Conservation (phyloP, 1,140 invertebrate genomes). For the Contarinia nasturtii region DNA sequence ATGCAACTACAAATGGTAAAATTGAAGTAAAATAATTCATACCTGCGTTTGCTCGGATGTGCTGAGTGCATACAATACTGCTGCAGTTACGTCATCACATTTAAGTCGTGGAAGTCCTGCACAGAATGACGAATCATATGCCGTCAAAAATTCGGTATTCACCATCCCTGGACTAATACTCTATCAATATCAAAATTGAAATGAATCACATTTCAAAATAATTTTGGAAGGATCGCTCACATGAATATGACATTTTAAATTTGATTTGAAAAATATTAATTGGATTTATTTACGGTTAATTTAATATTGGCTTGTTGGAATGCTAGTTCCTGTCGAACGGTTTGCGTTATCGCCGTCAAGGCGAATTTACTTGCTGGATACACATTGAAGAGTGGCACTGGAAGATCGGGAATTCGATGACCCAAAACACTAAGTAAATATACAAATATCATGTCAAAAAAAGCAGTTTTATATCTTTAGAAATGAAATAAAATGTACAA, state of each 20-base stretch:
- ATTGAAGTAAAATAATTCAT: no score
- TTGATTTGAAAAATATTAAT: background rate
- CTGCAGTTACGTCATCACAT: constrained; percentile 27
- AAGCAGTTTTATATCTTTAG: no score
- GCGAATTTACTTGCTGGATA: constrained; percentile 39
- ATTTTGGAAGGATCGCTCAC: no score
- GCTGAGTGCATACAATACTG: constrained; percentile 27
- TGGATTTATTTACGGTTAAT: constrained; percentile 21
- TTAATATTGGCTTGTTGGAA: constrained; percentile 28
- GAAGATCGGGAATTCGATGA: constrained; percentile 25
- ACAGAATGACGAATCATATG: constrained; percentile 18
- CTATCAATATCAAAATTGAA: constrained; percentile 17
- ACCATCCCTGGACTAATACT: constrained; percentile 37
- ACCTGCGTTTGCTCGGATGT: constrained; percentile 29
- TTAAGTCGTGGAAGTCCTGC: constrained; percentile 24
- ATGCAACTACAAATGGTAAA: background rate
- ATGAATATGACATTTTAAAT: no score
- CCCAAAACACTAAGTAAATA: constrained; percentile 24
- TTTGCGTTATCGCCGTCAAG: constrained; percentile 33
- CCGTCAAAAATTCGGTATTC: constrained; percentile 30
- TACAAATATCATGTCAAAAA: no score
- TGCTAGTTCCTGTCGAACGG: constrained; percentile 33
- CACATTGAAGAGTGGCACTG: constrained; percentile 26
- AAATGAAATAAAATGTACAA: no score
- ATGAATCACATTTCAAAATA: background rate